Conservation (phyloP, 2,797 vertebrate genomes). For the Oreochromis grahami region DNA sequence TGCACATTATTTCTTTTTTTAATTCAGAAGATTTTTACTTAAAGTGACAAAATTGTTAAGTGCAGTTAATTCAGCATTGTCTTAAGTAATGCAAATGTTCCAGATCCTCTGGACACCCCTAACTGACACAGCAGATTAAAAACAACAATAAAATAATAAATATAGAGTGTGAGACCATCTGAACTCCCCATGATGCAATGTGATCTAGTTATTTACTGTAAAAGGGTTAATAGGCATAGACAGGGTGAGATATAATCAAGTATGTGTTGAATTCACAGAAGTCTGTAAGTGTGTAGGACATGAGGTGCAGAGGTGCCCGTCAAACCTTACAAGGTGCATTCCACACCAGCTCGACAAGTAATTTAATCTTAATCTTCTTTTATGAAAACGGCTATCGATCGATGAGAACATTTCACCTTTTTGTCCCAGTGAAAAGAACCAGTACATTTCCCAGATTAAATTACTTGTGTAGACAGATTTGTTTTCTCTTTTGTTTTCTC, state of each 20-base stretch:
- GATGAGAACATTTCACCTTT: neutral
- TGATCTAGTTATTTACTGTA: accelerated
- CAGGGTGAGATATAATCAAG: neutral
- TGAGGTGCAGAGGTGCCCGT: neutral
- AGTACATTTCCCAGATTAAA: neutral
- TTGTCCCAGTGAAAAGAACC: neutral
- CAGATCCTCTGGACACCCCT: neutral
- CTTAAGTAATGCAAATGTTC: accelerated
- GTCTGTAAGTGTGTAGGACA: accelerated
- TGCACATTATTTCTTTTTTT: neutral
- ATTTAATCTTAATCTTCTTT: slow-evolving; percentile 13
- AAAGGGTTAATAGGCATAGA: neutral
- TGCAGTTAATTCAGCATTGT: neutral
- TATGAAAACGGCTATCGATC: neutral
- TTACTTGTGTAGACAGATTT: neutral
- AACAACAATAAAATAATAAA: accelerated
- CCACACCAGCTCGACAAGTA: neutral
- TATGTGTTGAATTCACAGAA: neutral
- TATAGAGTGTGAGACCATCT: neutral
- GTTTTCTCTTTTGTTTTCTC: neutral
- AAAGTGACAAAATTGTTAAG: neutral
- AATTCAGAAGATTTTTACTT: neutral
- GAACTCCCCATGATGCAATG: neutral
- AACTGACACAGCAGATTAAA: neutral
- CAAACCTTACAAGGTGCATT: accelerated